Base-by-base conservation (phyloP, 2,888 invertebrate species). In the Pristionchus maxplancki region DNA sequence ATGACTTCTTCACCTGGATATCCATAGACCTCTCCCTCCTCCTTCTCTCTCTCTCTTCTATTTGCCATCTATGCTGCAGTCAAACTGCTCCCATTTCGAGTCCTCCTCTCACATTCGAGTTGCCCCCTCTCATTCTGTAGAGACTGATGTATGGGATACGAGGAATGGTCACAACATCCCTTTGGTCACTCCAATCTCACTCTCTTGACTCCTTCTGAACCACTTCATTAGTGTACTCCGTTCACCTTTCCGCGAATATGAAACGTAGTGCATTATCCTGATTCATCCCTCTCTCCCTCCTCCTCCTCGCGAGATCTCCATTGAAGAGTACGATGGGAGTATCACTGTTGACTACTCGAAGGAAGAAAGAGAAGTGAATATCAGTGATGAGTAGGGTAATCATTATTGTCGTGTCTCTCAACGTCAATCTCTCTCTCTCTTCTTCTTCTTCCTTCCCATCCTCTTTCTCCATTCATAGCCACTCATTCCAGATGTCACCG, bases 11-110 rank as follows among this genome's bases (percentile, higher is more conserved):
- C 28, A 44, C 34, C 64, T n/a, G 40, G 13, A 40, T 82, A 28
- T 20, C 31, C 20, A 34, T 34, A 15, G 15, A 15, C 24, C 71
- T 48, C 48, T 28, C 48, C 81, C 81, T 48, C 81, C 48, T 53
- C 82, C 82, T 78, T 20, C 37, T 81, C 81, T 24, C 28, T 48
- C 13, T 17, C 50, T 50, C 53, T 53, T 28, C 82, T 83, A 34
- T 83, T 83, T 83, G 53, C 82, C 82, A 83, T 83, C 53, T n/a
- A 83, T 53, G 24, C 78, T 28, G 78, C 71, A 78, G 44, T 78
- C 78, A 78, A 74, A 78, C 78, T 71, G 71, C 71, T 28, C 13
- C 78, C 78, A 78, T 78, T 78, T 78, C 78, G 53, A 58, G 82
- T 81, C 53, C 82, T 78, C 20, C 40, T 34, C 34, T 34, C 34